A percentile compares a stretch with the other conserved stretches of the same genome.
Conservation (phyloP, 2,113 vertebrate species). For the Camelus dromedarius region DNA sequence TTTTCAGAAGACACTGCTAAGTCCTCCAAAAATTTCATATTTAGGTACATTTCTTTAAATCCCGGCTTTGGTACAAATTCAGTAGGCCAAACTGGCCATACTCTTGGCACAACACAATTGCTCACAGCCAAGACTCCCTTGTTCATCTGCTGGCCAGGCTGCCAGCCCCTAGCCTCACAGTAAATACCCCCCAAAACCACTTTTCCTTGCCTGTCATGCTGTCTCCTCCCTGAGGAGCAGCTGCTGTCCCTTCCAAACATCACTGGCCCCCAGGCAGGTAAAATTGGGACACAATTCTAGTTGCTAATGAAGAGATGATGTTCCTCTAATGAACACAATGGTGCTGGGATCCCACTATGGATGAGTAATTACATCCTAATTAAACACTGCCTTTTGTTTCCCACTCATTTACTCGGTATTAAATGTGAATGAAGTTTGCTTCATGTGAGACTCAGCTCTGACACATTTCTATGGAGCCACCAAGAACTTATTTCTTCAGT, state of each 20-base stretch:
- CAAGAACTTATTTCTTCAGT: neutral
- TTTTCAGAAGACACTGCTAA: conserved; percentile 9
- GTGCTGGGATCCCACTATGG: conserved; percentile 23
- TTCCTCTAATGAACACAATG: conserved; percentile 56
- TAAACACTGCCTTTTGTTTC: conserved; percentile 41
- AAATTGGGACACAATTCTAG: neutral
- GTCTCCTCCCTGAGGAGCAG: neutral
- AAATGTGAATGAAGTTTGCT: conserved; percentile 62
- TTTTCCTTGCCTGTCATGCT: neutral
- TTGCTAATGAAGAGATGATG: conserved; percentile 53
- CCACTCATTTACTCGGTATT: conserved; percentile 14
- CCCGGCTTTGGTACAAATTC: neutral
- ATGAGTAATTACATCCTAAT: conserved; percentile 68
- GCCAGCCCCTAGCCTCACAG: neutral
- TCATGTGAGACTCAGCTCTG: neutral
- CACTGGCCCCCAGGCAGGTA: neutral
- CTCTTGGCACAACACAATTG: neutral
- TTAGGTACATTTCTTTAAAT: neutral
- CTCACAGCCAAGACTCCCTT: neutral
- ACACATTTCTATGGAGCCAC: neutral
- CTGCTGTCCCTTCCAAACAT: neutral
- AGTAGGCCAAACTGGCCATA: neutral
- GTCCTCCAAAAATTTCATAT: neutral
- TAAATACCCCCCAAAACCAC: neutral
- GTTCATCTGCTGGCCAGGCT: neutral